Percentiles rank a stretch among this genome's conserved stretches.
Conservation (phyloP, 2,113 vertebrate species). For the Edolisoma coerulescens region DNA sequence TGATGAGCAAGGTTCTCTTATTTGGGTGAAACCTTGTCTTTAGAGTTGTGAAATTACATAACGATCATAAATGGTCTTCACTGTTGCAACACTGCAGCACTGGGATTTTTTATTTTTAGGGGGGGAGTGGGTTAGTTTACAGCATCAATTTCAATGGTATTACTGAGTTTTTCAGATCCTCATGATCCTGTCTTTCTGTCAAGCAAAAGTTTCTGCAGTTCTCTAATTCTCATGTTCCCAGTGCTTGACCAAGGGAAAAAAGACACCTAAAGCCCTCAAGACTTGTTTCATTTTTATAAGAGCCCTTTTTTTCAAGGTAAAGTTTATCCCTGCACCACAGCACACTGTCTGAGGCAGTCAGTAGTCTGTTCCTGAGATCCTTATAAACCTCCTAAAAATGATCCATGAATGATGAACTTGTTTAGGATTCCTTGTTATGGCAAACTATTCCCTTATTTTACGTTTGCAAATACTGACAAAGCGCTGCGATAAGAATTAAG, state of each 20-base stretch:
- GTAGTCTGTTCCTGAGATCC: background rate
- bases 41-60: background rate
- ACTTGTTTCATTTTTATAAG: background rate
- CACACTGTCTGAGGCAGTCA: background rate
- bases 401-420: background rate
- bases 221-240: background rate
- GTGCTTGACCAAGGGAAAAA: background rate
- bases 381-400: background rate
- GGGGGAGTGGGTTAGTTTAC: background rate
- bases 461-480: background rate
- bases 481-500: background rate
- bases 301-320: background rate
- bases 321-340: background rate
- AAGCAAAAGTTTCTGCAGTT: background rate
- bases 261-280: background rate
- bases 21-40: background rate
- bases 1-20: background rate
- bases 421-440: background rate
- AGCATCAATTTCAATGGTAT: background rate
- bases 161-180: background rate
- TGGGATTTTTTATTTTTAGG: background rate
- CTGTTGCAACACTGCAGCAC: background rate
- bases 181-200: background rate
- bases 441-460: background rate
- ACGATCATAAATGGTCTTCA: background rate